Evolutionary conservation across 2,888 invertebrate species (phyloP).

Genomic region (Electrophaes corylata): DNA sequence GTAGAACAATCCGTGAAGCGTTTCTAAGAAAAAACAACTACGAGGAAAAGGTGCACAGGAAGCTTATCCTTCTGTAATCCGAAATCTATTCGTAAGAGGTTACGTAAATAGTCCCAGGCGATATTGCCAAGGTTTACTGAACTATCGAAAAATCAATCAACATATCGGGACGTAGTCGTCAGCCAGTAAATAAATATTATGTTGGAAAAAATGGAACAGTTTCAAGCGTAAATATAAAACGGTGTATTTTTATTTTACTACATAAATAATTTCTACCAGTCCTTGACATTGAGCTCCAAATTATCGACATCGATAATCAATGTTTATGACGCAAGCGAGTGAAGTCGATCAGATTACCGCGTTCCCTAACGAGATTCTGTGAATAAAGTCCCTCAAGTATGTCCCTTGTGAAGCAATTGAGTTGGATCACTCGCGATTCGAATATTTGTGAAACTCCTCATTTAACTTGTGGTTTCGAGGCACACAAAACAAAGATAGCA

Average conservation of each 20-base stretch:
- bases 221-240: constrained; percentile 9
- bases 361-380: constrained; percentile 8
- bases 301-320: constrained; percentile 30
- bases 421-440: constrained; percentile 3
- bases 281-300: constrained; percentile 14
- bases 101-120: constrained; percentile 3
- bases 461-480: not conserved
- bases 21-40: not conserved
- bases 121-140: constrained; percentile 14
- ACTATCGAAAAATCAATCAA: constrained; percentile 10
- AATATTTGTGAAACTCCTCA: constrained; percentile 10
- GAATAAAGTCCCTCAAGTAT: not conserved
- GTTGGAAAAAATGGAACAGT: constrained; percentile 5
- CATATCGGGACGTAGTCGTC: constrained; percentile 1
- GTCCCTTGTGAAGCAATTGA: constrained; percentile 4
- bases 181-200: constrained; percentile 4
- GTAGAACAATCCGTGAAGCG: not conserved
- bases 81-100: constrained; percentile 10
- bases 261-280: not conserved
- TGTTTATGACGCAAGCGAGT: constrained; percentile 24
- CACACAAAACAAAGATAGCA: too few relatives aligned
- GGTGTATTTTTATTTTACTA: not conserved
- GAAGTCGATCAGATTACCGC: constrained; percentile 6
- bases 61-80: constrained; percentile 12
- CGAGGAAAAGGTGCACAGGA: constrained; percentile 2